Evolutionary conservation across 2,888 invertebrate species (phyloP).

Genomic region (Podabrus alpinus): DNA sequence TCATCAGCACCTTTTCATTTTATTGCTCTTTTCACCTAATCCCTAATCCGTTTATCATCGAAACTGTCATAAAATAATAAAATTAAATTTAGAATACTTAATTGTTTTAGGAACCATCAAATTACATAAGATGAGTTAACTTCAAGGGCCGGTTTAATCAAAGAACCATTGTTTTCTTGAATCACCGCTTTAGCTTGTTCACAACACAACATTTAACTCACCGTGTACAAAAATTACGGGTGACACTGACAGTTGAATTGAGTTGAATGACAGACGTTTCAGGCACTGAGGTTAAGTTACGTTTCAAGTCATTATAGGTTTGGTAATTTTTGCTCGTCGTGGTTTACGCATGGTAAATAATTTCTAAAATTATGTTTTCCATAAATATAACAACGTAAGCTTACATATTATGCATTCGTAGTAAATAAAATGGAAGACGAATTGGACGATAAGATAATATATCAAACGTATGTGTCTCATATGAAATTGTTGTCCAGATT

Average conservation of each 20-base stretch:
- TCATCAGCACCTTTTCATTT: too few relatives aligned
- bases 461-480: slow-evolving; percentile 85
- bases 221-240: neutral
- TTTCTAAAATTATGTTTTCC: slow-evolving; percentile 16
- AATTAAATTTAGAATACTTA: too few relatives aligned
- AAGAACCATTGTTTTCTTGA: too few relatives aligned
- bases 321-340: neutral
- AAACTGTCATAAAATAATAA: too few relatives aligned
- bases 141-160: too few relatives aligned
- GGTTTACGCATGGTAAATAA: slow-evolving; percentile 7
- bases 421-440: slow-evolving; percentile 81
- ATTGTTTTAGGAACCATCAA: too few relatives aligned
- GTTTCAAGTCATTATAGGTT: neutral
- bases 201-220: neutral
- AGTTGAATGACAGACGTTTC: neutral
- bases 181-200: too few relatives aligned
- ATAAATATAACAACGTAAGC: slow-evolving; percentile 10
- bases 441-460: slow-evolving; percentile 84
- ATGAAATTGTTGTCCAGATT: slow-evolving; percentile 83
- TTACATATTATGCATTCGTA: neutral
- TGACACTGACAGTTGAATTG: neutral
- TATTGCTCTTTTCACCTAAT: too few relatives aligned
- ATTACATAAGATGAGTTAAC: too few relatives aligned
- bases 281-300: slow-evolving; percentile 3
- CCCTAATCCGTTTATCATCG: too few relatives aligned